Conservation (phyloP, 2,888 invertebrate genomes). For the Autographa gamma region DNA sequence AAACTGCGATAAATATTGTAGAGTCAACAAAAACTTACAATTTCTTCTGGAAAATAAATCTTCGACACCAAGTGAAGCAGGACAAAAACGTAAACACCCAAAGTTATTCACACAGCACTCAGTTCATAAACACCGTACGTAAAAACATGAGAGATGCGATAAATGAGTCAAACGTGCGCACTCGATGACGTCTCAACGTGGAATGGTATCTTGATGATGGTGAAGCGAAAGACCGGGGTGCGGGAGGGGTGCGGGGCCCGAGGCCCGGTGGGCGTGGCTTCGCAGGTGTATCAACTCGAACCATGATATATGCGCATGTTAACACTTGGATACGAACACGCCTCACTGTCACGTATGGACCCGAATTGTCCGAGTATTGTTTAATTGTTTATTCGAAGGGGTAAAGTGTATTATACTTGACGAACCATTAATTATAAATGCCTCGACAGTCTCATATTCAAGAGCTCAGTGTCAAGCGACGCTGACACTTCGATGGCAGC, state of each 20-base stretch:
- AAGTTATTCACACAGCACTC: constrained; percentile 79
- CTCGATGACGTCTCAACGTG: constrained; percentile 75
- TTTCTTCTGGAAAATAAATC: constrained; percentile 45
- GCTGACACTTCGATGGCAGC: constrained; percentile 65
- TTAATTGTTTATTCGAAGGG: constrained; percentile 78
- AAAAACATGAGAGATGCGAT: constrained; percentile 60
- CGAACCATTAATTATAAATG: constrained; percentile 68
- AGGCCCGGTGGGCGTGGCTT: constrained; percentile 75
- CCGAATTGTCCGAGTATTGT: constrained; percentile 64
- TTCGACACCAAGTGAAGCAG: constrained; percentile 50
- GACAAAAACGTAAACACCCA: constrained; percentile 66
- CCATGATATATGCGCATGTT: constrained; percentile 87
- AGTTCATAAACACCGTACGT: constrained; percentile 73
- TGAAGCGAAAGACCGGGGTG: constrained; percentile 74
- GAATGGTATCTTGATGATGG: constrained; percentile 84
- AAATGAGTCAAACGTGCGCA: constrained; percentile 68
- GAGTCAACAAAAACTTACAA: constrained; percentile 57
- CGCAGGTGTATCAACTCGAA: constrained; percentile 84
- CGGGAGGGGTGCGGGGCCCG: constrained; percentile 63
- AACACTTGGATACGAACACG: constrained; percentile 83
- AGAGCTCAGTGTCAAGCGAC: constrained; percentile 54
- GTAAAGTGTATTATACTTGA: constrained; percentile 71
- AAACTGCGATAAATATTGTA: constrained; percentile 17
- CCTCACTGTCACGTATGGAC: constrained; percentile 82
- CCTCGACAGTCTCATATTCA: constrained; percentile 60